These are phyloP conservation scores for Eristalinus aeneus DNA, from an alignment of 2,888 invertebrate species.

Conservation along the genomic window DNA sequence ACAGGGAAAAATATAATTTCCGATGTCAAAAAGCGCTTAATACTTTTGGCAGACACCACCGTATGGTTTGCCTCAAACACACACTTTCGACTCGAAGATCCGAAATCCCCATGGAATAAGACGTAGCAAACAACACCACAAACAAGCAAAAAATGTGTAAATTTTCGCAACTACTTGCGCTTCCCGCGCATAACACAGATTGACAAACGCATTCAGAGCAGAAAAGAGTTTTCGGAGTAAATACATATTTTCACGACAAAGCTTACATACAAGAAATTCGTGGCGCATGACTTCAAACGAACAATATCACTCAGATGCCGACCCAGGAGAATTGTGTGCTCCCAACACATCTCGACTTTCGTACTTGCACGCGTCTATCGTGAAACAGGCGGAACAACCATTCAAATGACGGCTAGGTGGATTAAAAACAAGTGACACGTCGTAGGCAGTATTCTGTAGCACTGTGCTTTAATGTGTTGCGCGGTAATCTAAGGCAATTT, in stretches of 20 bases:
- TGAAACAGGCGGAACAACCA: background rate
- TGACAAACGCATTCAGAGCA: conserved; percentile 8
- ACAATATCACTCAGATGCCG: conserved; percentile 72
- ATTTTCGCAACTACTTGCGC: conserved; percentile 23
- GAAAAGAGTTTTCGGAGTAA: background rate
- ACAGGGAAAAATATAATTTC: conserved; percentile 23
- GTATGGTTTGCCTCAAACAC: conserved; percentile 10
- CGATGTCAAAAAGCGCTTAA: background rate
- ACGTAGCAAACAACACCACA: no score
- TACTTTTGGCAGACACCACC: conserved; percentile 13
- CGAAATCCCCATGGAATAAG: no score
- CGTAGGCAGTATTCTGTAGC: background rate
- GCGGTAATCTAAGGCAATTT: background rate
- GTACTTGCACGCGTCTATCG: background rate
- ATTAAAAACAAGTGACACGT: background rate
- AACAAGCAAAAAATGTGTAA: conserved; percentile 11
- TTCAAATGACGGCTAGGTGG: background rate
- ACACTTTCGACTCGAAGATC: background rate
- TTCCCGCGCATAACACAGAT: conserved; percentile 1
- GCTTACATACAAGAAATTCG: conserved; percentile 65
- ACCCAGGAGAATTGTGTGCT: conserved; percentile 72
- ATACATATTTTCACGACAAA: background rate
- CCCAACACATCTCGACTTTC: conserved; percentile 72
- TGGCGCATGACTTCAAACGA: conserved; percentile 70
- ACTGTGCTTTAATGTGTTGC: background rate